Percentiles rank a stretch among this genome's conserved stretches.
These are phyloP conservation scores for Phoenicopterus ruber DNA, from an alignment of 2,113 vertebrate genomes.

Conservation along the genomic window DNA sequence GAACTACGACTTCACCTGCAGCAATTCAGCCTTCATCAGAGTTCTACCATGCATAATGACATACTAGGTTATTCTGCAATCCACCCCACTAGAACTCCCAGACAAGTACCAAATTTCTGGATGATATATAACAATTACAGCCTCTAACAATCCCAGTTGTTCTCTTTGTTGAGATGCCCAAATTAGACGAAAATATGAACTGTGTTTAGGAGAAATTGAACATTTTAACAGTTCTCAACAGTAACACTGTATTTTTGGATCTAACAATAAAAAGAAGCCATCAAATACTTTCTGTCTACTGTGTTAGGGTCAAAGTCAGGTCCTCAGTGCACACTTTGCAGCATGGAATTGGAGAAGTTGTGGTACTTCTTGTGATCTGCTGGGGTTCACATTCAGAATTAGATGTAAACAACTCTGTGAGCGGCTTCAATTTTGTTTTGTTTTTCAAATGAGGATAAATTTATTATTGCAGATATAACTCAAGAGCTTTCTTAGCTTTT, in stretches of 20 bases:
- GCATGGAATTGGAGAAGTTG: background rate
- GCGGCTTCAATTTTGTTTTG: background rate
- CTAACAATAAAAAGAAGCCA: background rate
- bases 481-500: background rate
- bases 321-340: background rate
- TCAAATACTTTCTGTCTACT: background rate
- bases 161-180: background rate
- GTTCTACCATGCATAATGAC: background rate
- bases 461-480: background rate
- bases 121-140: background rate
- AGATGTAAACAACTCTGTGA: background rate
- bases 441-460: background rate
- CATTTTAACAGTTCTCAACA: background rate
- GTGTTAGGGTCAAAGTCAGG: background rate
- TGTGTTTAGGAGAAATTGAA: background rate
- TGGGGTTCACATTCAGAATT: background rate
- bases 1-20: background rate
- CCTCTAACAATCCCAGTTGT: background rate
- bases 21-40: background rate
- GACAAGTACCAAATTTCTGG: background rate
- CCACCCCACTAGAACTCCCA: background rate
- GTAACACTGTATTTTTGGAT: background rate
- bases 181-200: background rate
- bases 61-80: background rate
- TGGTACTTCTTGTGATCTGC: background rate